These are phyloP conservation scores for Clupea harengus DNA, from an alignment of 2,113 vertebrate species.

Conservation along the genomic window DNA sequence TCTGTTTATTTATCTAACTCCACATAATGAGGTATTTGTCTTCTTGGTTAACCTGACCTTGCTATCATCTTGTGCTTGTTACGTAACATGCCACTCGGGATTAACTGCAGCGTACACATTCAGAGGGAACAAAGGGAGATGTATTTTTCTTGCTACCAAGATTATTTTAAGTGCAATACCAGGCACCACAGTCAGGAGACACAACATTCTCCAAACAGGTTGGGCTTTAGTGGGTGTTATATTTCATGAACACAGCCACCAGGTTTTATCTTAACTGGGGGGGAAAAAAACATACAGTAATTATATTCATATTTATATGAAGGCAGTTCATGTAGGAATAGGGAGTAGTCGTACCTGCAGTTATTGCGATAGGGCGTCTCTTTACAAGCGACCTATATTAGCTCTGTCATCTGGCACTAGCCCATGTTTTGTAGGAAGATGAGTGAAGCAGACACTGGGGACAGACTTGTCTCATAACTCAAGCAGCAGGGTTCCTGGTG, in stretches of 20 bases:
- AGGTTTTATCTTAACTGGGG: not conserved
- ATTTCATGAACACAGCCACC: not conserved
- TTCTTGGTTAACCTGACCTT: not conserved
- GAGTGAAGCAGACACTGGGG: slow-evolving; percentile 39
- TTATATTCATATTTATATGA: not conserved
- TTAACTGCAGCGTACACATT: not conserved
- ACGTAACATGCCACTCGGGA: not conserved
- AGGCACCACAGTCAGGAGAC: slow-evolving; percentile 34
- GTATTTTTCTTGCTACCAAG: not conserved
- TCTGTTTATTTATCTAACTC: not conserved
- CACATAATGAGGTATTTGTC: not conserved
- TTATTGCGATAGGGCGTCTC: not conserved
- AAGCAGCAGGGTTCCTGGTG: slow-evolving; percentile 37
- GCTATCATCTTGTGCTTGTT: not conserved
- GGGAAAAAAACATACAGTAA: too few relatives aligned
- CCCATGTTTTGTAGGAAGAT: slow-evolving; percentile 26
- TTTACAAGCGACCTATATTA: slow-evolving; percentile 3
- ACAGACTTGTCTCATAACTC: slow-evolving; percentile 44
- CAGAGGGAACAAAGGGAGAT: not conserved
- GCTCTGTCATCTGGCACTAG: slow-evolving; percentile 15
- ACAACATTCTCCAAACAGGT: slow-evolving; percentile 1
- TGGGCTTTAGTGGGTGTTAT: not conserved
- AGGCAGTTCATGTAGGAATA: not conserved
- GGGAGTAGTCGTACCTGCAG: not conserved
- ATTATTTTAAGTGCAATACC: slow-evolving; percentile 30